phyloP scores from a whole-genome alignment of 2,113 vertebrate genomes.

The Lophius piscatorius region DNA sequence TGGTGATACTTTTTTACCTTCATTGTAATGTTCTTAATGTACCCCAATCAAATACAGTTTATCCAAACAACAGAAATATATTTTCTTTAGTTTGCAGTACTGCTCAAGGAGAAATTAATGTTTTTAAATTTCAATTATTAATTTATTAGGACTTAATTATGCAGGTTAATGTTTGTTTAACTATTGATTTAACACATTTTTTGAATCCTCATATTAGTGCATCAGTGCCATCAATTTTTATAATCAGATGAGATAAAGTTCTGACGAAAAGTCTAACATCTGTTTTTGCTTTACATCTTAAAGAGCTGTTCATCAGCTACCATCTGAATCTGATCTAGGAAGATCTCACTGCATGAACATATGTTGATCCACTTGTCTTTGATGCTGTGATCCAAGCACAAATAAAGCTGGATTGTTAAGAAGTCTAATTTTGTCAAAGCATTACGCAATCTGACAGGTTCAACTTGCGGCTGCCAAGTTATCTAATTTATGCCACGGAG shows the following conservation, averaged over 20 bases:
- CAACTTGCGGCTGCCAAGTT: conserved; percentile 7
- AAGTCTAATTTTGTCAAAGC: conserved; percentile 20
- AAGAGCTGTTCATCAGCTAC: conserved; percentile 47
- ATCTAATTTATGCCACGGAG: conserved; percentile 21
- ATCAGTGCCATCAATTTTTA: too few species aligned
- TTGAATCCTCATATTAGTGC: conserved; percentile 6
- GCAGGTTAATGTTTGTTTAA: neutral
- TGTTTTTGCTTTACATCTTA: conserved; percentile 38
- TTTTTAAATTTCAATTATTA: neutral
- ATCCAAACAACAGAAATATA: neutral
- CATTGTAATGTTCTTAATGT: neutral
- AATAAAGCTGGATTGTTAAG: neutral
- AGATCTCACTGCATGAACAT: conserved; percentile 28
- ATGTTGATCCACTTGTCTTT: conserved; percentile 51
- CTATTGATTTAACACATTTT: neutral
- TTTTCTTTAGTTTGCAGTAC: neutral
- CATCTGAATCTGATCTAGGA: conserved; percentile 61
- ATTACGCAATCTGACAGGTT: conserved; percentile 19
- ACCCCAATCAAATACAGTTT: neutral
- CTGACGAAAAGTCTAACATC: conserved; percentile 27
- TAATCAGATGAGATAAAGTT: too few species aligned
- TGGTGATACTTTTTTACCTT: conserved; percentile 5
- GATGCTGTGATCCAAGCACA: conserved; percentile 26
- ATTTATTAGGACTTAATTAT: too few species aligned
- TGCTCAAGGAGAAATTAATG: neutral